Base-by-base conservation (phyloP, 92 coral and sea anemone species). In the Palythoa grandis region DNA sequence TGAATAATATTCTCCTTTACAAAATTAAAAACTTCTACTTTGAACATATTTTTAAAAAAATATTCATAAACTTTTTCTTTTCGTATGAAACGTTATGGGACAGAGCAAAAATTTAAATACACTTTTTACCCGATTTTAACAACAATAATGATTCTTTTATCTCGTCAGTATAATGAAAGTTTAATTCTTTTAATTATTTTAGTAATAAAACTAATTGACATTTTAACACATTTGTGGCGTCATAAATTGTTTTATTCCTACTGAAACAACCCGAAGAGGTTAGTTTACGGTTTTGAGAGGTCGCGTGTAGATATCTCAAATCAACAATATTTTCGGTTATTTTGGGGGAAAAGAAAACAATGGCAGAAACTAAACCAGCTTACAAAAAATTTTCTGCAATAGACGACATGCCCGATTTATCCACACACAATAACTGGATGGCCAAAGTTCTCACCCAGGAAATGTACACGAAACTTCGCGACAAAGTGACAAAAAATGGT, bases 351-450 rank as follows among this genome's bases (percentile, higher is more conserved):
- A 29, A 54, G 63, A 4, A 35, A 8, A 40, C 88, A 22, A 92
- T 92, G 92, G 77, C 87, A 16, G 98, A 94, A 65, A 43, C 91
- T 56, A 94, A 91, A 73, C 66, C 89, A 23, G 98, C 98, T 60
- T 95, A 95, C 93, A 91, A 91, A 88, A 94, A 86, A 29, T 95
- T 95, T 63, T 50, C 95, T 67, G 86, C 98, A 2, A 96, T 94
- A 22, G 95, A 93, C 4, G 96, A 96, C 79, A 94, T 86, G 78
- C 98, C 98, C 1, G 98, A 96, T 74, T 78, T 96, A 35, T 92
- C 98, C n/a, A 2, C 74, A 56, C 98, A 96, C 82, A 96, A 96
- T 76, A 96, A 94, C 88, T 91, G 91, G 92, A 96, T 96, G 98
- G 98, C 98, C 5, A 96, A 96, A 84, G 92, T 87, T 20, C 90